Evolutionary conservation across 1,140 invertebrate genomes (phyloP).

Genomic region (Antheraea pernyi): DNA sequence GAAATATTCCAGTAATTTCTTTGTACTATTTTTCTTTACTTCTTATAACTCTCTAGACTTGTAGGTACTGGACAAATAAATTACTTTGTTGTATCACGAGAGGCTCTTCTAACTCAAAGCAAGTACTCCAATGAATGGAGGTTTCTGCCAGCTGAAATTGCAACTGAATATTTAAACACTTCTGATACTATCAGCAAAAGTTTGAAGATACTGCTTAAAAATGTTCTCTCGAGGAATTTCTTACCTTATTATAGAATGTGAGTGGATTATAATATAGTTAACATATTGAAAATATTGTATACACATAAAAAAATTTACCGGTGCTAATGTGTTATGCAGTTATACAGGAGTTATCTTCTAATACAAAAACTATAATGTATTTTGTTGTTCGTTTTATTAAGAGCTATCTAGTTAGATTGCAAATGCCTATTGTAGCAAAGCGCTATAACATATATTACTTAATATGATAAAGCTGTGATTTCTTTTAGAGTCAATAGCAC

Average conservation of each 20-base stretch:
- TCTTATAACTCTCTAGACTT: neutral
- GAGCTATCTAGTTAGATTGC: too few relatives aligned
- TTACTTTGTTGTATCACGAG: neutral
- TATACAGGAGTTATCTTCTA: too few relatives aligned
- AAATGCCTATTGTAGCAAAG: too few relatives aligned
- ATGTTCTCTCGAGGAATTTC: neutral
- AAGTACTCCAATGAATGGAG: neutral
- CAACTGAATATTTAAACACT: neutral
- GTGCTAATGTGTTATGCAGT: too few relatives aligned
- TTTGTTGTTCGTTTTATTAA: too few relatives aligned
- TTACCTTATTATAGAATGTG: neutral
- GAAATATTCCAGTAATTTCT: neutral
- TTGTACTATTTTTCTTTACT: too few relatives aligned
- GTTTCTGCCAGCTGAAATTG: neutral
- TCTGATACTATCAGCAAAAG: neutral
- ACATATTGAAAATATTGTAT: too few relatives aligned
- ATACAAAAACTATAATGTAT: too few relatives aligned
- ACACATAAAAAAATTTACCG: too few relatives aligned
- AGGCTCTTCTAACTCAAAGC: neutral
- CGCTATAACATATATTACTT: too few relatives aligned
- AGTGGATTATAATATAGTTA: neutral
- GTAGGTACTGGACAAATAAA: neutral
- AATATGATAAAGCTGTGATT: too few relatives aligned
- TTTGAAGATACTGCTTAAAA: neutral
- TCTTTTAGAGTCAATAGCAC: too few relatives aligned